Conservation (phyloP, 23 tunicate species). For the Aplidium turbinatum region DNA sequence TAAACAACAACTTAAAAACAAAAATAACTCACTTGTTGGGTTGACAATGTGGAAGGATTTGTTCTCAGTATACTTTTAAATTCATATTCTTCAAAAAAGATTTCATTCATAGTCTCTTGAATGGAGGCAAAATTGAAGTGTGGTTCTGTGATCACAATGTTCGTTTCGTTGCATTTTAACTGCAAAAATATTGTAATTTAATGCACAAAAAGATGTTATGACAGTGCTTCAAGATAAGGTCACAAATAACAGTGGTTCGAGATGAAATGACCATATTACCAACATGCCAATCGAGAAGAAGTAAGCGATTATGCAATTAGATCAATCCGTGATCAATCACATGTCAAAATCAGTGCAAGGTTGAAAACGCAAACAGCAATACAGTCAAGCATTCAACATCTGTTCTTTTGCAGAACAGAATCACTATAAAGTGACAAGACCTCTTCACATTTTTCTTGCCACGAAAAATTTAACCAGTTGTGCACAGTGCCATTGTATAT, state of each 20-base stretch:
- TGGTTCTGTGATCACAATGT: constrained; percentile 88
- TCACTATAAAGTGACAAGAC: no score
- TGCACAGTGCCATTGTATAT: no score
- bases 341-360: no score
- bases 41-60: constrained; percentile 76
- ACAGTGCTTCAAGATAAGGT: no score
- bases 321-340: no score
- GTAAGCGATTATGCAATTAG: no score
- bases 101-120: constrained; percentile 93
- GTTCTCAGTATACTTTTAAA: constrained; percentile 80
- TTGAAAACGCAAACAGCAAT: no score
- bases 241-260: background rate
- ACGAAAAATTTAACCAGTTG: no score
- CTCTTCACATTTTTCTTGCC: no score
- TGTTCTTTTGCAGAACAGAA: no score
- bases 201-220: background rate
- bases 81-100: constrained; percentile 97
- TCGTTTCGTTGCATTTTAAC: constrained; percentile 60
- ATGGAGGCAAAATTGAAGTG: constrained; percentile 84
- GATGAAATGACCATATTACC: background rate
- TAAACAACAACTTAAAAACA: background rate
- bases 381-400: no score
- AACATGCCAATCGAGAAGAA: no score
- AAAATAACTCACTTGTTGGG: constrained; percentile 43
- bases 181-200: constrained; percentile 21